A percentile compares a stretch with the other conserved stretches of the same genome.
These are phyloP conservation scores for Thryonomys swinderianus DNA, from an alignment of 2,113 vertebrate genomes.

Conservation along the genomic window DNA sequence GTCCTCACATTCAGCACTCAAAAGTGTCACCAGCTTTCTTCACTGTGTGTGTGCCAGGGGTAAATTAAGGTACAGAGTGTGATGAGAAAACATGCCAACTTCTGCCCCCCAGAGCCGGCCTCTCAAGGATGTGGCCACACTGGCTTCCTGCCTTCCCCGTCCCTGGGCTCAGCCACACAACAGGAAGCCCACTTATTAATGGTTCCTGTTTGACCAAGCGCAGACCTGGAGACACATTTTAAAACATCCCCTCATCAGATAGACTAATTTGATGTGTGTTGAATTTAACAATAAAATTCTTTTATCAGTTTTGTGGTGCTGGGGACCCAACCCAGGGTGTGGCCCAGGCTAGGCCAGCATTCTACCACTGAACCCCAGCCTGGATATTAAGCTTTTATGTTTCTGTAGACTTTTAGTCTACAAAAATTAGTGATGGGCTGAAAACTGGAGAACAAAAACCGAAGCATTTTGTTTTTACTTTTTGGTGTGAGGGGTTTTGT, in stretches of 20 bases:
- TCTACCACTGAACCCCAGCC: not conserved
- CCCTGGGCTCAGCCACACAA: not conserved
- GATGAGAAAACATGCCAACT: not conserved
- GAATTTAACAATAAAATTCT: not conserved
- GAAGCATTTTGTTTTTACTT: not conserved
- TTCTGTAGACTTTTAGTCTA: conserved; percentile 4
- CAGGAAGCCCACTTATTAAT: not conserved
- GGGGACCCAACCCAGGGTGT: not conserved
- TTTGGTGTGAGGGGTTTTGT: not conserved
- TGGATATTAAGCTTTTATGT: not conserved
- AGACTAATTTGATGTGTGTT: not conserved
- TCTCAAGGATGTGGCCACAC: no score
- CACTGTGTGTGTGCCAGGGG: not conserved
- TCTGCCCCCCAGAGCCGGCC: no score
- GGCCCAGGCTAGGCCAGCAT: not conserved
- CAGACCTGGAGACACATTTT: not conserved
- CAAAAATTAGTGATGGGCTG: not conserved
- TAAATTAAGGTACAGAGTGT: conserved; percentile 30
- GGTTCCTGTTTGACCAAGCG: not conserved
- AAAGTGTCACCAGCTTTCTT: not conserved
- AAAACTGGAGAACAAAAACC: not conserved
- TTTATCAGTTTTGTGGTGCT: not conserved
- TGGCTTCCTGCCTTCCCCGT: not conserved
- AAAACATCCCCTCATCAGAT: not conserved
- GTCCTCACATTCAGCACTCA: conserved; percentile 89